A percentile compares a stretch with the other conserved stretches of the same genome.
These are phyloP conservation scores for Agrotis segetum DNA, from an alignment of 2,888 invertebrate species.

Conservation along the genomic window DNA sequence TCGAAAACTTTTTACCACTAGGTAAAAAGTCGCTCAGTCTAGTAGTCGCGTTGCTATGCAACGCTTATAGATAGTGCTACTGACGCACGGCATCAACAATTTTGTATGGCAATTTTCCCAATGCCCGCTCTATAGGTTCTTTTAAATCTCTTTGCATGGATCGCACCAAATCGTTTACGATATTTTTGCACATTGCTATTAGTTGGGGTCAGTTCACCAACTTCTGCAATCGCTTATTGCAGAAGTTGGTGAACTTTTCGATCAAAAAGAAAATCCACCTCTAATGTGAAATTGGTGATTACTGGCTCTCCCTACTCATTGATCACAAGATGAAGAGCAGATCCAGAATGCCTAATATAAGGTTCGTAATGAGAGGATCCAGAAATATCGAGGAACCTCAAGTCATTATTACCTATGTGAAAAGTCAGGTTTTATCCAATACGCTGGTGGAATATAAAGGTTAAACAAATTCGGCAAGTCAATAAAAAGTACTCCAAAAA, in stretches of 20 bases:
- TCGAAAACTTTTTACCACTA: too few relatives aligned
- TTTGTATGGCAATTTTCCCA: too few relatives aligned
- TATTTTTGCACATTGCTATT: not conserved
- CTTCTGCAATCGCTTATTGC: too few relatives aligned
- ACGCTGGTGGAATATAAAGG: not conserved
- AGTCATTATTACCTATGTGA: not conserved
- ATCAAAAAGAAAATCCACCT: not conserved
- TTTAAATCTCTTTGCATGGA: too few relatives aligned
- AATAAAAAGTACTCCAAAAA: not conserved
- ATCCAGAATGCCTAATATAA: too few relatives aligned
- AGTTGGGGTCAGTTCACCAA: not conserved
- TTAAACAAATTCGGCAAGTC: not conserved
- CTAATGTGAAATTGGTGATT: not conserved
- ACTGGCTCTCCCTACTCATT: not conserved
- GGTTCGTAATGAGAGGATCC: not conserved
- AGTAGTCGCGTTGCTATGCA: too few relatives aligned
- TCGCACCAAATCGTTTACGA: not conserved
- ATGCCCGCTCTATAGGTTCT: too few relatives aligned
- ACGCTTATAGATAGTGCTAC: too few relatives aligned
- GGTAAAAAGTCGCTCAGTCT: too few relatives aligned
- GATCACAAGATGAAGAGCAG: not conserved
- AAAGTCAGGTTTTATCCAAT: constrained; percentile 6
- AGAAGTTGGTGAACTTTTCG: not conserved
- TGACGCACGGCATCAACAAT: too few relatives aligned
- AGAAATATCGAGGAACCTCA: not conserved